Conservation (phyloP, 37 sponge, comb jelly and placozoan genomes). For the Dysidea cf. avara region DNA sequence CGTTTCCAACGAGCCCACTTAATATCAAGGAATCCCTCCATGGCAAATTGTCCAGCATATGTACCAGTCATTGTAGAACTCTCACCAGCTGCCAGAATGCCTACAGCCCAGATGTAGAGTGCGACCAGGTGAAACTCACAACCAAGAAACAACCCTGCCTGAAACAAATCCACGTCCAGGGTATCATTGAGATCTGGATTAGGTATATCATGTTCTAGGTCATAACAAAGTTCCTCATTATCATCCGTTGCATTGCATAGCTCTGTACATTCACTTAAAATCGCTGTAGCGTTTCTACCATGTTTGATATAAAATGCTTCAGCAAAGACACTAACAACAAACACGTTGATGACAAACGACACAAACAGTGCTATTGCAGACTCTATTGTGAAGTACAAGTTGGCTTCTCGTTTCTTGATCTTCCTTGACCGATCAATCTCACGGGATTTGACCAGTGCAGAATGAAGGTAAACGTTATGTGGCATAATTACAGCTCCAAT, state of each 20-base stretch:
- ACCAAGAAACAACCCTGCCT: constrained; percentile 66
- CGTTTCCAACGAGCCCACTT: constrained; percentile 78
- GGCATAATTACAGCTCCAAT: constrained; percentile 84
- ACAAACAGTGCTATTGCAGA: constrained; percentile 81
- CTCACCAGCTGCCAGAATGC: constrained; percentile 74
- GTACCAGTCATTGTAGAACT: constrained; percentile 93
- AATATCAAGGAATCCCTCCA: constrained; percentile 87
- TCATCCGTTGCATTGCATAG: constrained; percentile 2
- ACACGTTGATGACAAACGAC: constrained; percentile 89
- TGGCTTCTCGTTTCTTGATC: constrained; percentile 58
- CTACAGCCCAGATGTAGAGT: constrained; percentile 73
- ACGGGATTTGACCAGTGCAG: constrained; percentile 71
- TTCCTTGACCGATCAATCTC: constrained; percentile 38
- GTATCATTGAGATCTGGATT: constrained; percentile 5
- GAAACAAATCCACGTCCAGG: constrained; percentile 49
- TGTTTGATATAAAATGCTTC: constrained; percentile 43
- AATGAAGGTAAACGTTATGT: constrained; percentile 82
- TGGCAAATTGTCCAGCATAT: constrained; percentile 98
- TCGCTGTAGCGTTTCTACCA: background rate
- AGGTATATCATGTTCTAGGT: background rate
- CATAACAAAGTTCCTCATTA: constrained; percentile 3
- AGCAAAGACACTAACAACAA: constrained; percentile 93
- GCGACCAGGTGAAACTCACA: constrained; percentile 46
- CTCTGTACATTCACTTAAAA: constrained; percentile 10
- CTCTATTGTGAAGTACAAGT: constrained; percentile 72